These are phyloP conservation scores for Agrypnia vestita DNA, from an alignment of 1,140 invertebrate species.

Conservation along the genomic window DNA sequence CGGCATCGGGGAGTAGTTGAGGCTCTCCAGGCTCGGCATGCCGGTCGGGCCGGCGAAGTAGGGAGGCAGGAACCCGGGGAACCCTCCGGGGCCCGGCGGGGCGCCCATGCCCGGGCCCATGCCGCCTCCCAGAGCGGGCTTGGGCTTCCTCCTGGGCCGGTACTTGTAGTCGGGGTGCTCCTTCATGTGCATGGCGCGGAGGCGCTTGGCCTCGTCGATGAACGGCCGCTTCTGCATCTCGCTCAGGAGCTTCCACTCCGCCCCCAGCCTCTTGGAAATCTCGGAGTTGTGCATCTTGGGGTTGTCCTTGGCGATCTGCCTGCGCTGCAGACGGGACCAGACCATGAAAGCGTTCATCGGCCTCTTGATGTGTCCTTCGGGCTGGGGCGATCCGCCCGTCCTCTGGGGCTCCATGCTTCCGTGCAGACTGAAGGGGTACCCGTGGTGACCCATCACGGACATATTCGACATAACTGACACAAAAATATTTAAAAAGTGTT, in stretches of 20 bases:
- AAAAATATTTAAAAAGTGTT: conserved; percentile 9
- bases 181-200: conserved; percentile 93
- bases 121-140: conserved; percentile 74
- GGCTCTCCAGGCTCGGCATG: conserved; percentile 70
- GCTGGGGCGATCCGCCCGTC: conserved; percentile 70
- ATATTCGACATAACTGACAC: conserved; percentile 48
- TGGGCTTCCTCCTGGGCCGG: conserved; percentile 89
- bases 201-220: conserved; percentile 96
- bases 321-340: conserved; percentile 87
- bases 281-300: conserved; percentile 99
- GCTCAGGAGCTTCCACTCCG: conserved; percentile 94
- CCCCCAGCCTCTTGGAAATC: conserved; percentile 92
- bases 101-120: conserved; percentile 64
- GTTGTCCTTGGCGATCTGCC: conserved; percentile 95
- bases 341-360: conserved; percentile 95
- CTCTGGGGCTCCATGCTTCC: conserved; percentile 49
- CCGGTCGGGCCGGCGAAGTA: conserved; percentile 73
- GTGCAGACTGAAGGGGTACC: conserved; percentile 53
- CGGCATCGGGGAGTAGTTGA: conserved; percentile 67
- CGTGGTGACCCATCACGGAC: conserved; percentile 59
- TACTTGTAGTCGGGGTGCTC: conserved; percentile 95
- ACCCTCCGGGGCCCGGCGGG: conserved; percentile 67
- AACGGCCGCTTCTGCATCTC: conserved; percentile 95
- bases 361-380: conserved; percentile 86
- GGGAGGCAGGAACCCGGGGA: conserved; percentile 74